Base-by-base conservation (phyloP, 1,140 invertebrate genomes). In the Steinernema khuongi region DNA sequence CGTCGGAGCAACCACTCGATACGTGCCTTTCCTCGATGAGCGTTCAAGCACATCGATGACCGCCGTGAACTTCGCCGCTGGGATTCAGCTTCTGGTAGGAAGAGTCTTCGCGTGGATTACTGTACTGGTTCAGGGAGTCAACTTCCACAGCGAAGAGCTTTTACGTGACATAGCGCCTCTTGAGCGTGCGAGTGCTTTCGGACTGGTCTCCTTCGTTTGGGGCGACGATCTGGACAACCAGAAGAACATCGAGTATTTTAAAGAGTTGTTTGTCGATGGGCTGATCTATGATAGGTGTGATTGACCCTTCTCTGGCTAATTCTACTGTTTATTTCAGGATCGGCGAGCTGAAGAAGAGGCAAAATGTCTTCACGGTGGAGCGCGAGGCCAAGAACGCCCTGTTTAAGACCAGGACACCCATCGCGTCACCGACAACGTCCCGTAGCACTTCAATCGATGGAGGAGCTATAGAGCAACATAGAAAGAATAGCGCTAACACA, bases 121-220 rank as follows among this genome's bases (percentile, higher is more conserved):
- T 7, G 28, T 44, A 19, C 14, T 60, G 2, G 78, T 79, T 73
- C 67, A 80, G 50, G 83, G 83, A 0, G 81, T 84, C 1, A 85
- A 85, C 36, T 84, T 84, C 75, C 79, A 84, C 60, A 79, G 75
- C 31, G 83, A 84, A 73, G 83, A 84, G 66, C 67, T 84, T n/a
- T 41, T 83, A 19, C 32, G 75, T 44, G 76, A 77, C 68, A 67
- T 73, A 14, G 73, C 73, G 17, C 84, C 84, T 0, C 67, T 83
- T 32, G 36, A 29, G 2, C 74, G 75, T 31, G 82, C 84, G 29
- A 76, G 79, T 31, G 60, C 77, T 31, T 77, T 80, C 31, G 75
- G 78, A 2, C 67, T 84, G 11, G 79, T 84, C 17, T 75, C 74
- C 4, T 84, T 84, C 28, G 79, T 85, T 26, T 84, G 83, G 83